Evolutionary conservation across 2,797 vertebrate genomes (phyloP).

Genomic region (Rhabdophis nuchalis): DNA sequence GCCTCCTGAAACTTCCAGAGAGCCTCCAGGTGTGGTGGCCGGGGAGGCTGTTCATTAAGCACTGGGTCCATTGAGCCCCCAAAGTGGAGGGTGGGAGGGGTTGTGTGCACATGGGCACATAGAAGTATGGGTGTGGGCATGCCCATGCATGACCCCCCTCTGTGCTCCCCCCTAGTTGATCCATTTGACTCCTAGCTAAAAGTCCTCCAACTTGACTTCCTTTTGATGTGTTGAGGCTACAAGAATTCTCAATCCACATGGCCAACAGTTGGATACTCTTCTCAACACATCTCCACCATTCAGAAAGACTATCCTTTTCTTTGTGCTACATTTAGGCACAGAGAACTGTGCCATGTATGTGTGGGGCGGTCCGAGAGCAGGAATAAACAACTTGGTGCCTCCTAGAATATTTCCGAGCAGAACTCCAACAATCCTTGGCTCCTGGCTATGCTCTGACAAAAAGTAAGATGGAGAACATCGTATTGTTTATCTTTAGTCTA

Average conservation of each 20-base stretch:
- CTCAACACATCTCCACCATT: neutral
- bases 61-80: too few species aligned
- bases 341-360: neutral
- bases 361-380: neutral
- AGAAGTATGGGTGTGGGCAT: too few species aligned
- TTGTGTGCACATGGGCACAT: too few species aligned
- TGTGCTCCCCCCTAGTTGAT: too few species aligned
- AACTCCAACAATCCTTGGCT: neutral
- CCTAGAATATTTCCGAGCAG: neutral
- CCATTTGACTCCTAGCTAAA: neutral
- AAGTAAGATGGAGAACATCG: neutral
- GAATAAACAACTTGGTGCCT: neutral
- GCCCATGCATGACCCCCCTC: too few species aligned
- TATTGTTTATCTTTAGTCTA: neutral
- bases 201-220: neutral
- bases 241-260: neutral
- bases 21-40: too few species aligned
- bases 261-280: neutral
- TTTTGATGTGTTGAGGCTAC: neutral
- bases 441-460: neutral
- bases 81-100: too few species aligned
- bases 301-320: neutral
- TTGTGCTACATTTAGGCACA: neutral
- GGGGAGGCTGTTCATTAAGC: too few species aligned
- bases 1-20: too few species aligned